Conservation (phyloP, 2,797 vertebrate genomes). For the Sorex maritimensis region DNA sequence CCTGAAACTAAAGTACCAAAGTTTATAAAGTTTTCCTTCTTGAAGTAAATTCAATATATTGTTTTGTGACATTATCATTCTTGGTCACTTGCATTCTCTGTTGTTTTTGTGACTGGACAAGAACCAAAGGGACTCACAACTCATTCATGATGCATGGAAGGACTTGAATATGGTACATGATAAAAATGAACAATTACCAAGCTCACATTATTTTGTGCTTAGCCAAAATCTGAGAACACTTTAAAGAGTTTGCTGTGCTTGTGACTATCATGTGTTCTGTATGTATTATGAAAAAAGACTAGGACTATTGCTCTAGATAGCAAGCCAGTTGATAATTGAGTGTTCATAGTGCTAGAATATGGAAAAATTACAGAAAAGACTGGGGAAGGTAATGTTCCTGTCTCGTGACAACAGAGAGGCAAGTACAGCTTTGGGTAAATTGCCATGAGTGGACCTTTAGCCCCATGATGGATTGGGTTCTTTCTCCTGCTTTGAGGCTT, state of each 20-base stretch:
- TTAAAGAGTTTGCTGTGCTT: background rate
- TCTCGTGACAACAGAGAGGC: background rate
- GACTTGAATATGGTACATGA: background rate
- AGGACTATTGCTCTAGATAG: background rate
- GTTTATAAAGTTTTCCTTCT: background rate
- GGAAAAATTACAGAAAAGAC: background rate
- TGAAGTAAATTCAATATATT: background rate
- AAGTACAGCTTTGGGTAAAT: background rate
- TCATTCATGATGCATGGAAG: background rate
- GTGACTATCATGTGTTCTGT: background rate
- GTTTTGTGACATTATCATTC: background rate
- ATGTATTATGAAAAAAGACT: background rate
- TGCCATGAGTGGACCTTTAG: background rate
- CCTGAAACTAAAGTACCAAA: background rate
- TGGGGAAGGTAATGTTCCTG: background rate
- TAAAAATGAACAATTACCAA: background rate
- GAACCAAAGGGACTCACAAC: background rate
- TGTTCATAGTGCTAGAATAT: background rate
- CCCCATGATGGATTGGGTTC: background rate
- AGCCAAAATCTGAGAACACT: background rate
- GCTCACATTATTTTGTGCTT: background rate
- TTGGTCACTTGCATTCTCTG: background rate
- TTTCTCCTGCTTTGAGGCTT: slow-evolving; percentile 4
- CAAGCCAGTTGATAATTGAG: background rate
- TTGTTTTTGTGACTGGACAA: slow-evolving; percentile 10